Percentiles rank a stretch among this genome's conserved stretches.
Evolutionary conservation across 2,113 vertebrate species (phyloP).

Genomic region (Pachypanchax playfairii): DNA sequence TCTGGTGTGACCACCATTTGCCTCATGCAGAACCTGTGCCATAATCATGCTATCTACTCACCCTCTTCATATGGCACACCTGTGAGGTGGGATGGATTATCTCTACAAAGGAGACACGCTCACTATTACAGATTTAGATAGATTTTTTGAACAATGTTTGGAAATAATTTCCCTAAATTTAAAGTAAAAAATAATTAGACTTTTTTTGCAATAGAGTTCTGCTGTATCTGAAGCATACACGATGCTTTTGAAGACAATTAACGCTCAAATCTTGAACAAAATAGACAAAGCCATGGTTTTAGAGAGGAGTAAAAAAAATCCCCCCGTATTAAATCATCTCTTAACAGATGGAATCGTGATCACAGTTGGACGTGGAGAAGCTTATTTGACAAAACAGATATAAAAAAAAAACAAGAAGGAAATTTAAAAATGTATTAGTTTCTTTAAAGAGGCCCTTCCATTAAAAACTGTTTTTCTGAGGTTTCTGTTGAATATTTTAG

Average conservation of each 20-base stretch:
- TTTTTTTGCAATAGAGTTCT: no score
- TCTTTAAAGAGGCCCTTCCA: no score
- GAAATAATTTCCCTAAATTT: conserved; percentile 39
- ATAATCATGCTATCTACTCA: no score
- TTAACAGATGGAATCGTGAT: not conserved
- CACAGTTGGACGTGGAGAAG: not conserved
- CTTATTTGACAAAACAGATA: not conserved
- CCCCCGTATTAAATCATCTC: not conserved
- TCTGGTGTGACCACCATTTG: conserved; percentile 56
- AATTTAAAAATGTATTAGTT: no score
- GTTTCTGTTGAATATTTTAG: no score
- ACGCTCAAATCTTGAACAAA: not conserved
- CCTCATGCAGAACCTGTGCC: conserved; percentile 65
- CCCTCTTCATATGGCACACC: no score
- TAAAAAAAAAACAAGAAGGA: not conserved
- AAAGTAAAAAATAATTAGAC: conserved; percentile 12
- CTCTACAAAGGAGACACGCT: no score
- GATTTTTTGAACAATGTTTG: conserved; percentile 52
- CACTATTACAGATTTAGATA: conserved; percentile 37
- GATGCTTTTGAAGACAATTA: not conserved
- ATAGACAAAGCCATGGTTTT: not conserved
- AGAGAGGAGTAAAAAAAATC: not conserved
- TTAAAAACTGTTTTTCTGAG: no score
- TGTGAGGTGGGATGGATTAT: no score
- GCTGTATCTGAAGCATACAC: not conserved